Percentiles rank a stretch among this genome's conserved stretches.
These are phyloP conservation scores for Drosophila aldrichi DNA, from an alignment of 2,888 invertebrate genomes.

Conservation along the genomic window DNA sequence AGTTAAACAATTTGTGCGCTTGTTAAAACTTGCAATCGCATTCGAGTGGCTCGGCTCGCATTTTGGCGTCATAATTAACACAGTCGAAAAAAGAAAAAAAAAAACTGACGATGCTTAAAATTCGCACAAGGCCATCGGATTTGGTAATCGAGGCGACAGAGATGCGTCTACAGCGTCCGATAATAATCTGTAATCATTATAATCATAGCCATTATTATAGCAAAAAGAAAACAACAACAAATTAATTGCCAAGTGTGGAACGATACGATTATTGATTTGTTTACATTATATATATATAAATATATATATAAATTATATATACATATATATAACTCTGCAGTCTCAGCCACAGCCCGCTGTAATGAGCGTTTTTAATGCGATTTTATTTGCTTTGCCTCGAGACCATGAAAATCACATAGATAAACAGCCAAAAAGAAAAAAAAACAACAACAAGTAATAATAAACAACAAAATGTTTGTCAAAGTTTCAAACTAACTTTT, in stretches of 20 bases:
- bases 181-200: constrained; percentile 52
- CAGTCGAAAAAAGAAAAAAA: constrained; percentile 13
- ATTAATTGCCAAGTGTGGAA: constrained; percentile 23
- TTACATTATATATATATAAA: neutral
- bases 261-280: constrained; percentile 43
- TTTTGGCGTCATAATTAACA: constrained; percentile 50
- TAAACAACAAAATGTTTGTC: constrained; percentile 34
- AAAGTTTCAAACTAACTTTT: constrained; percentile 11
- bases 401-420: constrained; percentile 48
- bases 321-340: neutral
- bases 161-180: constrained; percentile 21
- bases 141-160: constrained; percentile 32
- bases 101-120: constrained; percentile 33
- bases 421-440: constrained; percentile 37
- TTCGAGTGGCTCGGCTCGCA: constrained; percentile 25
- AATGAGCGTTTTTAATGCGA: constrained; percentile 60
- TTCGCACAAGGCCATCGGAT: constrained; percentile 58
- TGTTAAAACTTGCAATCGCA: constrained; percentile 10
- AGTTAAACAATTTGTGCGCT: constrained; percentile 30
- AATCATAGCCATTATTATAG: constrained; percentile 43
- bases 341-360: constrained; percentile 27
- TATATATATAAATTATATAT: neutral
- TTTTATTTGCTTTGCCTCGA: constrained; percentile 65
- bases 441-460: constrained; percentile 1
- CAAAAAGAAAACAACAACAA: neutral